Conservation (phyloP, 2,888 invertebrate genomes). For the Galeruca laticollis region DNA sequence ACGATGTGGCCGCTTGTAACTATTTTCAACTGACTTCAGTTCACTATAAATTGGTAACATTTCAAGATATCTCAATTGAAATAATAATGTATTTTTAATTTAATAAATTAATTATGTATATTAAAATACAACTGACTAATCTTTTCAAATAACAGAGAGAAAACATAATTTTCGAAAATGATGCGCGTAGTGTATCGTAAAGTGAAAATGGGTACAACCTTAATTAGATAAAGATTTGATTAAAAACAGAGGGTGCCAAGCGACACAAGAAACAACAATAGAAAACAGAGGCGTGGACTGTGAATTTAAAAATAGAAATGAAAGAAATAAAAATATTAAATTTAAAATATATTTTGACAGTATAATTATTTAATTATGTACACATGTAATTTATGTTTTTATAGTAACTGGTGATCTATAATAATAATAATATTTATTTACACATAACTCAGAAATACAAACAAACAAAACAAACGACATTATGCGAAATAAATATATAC, state of each 20-base stretch:
- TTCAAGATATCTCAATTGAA: not conserved
- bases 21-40: not conserved
- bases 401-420: no score
- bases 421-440: no score
- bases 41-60: not conserved
- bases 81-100: not conserved
- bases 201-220: constrained; percentile 38
- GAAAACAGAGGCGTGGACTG: constrained; percentile 32
- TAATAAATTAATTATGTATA: not conserved
- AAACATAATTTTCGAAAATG: constrained; percentile 24
- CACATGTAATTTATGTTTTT: no score
- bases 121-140: not conserved
- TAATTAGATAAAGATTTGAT: constrained; percentile 56
- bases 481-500: no score
- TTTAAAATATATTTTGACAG: no score
- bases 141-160: not conserved
- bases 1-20: no score
- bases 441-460: no score
- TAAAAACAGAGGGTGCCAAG: constrained; percentile 49
- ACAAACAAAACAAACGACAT: no score
- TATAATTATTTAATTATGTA: no score
- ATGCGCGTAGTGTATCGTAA: constrained; percentile 32
- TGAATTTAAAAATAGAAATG: constrained; percentile 3
- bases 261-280: constrained; percentile 41
- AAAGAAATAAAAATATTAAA: no score